These are phyloP conservation scores for Acrobasis repandana DNA, from an alignment of 2,888 invertebrate genomes.

Conservation along the genomic window DNA sequence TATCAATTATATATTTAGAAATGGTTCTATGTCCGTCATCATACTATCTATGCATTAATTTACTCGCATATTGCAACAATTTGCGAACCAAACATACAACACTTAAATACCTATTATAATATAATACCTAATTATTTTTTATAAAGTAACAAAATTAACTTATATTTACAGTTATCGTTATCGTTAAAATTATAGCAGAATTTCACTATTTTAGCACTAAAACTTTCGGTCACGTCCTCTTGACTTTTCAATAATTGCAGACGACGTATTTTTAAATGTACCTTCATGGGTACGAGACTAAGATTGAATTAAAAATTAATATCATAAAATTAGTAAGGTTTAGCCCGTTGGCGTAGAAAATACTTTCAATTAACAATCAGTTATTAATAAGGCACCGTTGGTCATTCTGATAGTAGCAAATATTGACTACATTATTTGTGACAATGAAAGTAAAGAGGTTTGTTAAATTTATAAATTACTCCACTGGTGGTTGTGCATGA, in stretches of 20 bases:
- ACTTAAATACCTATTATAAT: conserved; percentile 78
- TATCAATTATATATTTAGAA: conserved; percentile 58
- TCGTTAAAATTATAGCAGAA: conserved; percentile 78
- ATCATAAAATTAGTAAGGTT: conserved; percentile 31
- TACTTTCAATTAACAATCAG: conserved; percentile 36
- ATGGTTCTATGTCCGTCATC: conserved; percentile 70
- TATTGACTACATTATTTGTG: conserved; percentile 26
- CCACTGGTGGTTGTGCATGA: conserved; percentile 78
- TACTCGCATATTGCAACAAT: conserved; percentile 80
- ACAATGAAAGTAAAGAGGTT: conserved; percentile 11
- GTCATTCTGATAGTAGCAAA: conserved; percentile 50
- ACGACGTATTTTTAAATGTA: conserved; percentile 31
- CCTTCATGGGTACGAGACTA: conserved; percentile 34
- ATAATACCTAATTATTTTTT: conserved; percentile 81
- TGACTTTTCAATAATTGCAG: conserved; percentile 37
- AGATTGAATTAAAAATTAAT: conserved; percentile 32
- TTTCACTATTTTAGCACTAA: conserved; percentile 76
- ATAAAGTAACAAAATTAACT: conserved; percentile 83
- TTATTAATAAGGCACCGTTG: conserved; percentile 73
- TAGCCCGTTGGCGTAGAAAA: conserved; percentile 34
- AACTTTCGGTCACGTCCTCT: conserved; percentile 47
- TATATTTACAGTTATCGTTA: conserved; percentile 81
- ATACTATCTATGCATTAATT: conserved; percentile 75
- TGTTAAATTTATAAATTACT: conserved; percentile 47
- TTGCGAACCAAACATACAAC: conserved; percentile 82